Evolutionary conservation across 2,113 vertebrate genomes (phyloP).

Genomic region (Mustela nigripes): DNA sequence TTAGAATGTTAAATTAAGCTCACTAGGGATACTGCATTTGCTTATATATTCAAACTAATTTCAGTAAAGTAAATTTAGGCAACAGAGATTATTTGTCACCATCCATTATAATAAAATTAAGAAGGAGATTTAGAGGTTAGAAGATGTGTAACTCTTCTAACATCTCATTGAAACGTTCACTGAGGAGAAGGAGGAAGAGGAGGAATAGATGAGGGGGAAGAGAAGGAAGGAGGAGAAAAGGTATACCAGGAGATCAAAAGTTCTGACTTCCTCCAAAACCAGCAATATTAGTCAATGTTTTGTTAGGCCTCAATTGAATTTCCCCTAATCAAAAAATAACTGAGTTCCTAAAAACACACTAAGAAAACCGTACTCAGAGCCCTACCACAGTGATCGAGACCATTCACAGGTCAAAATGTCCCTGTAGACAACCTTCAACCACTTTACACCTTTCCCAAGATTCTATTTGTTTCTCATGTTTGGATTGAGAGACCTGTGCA

Average conservation of each 20-base stretch:
- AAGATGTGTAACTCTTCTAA: not conserved
- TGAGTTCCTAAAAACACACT: not conserved
- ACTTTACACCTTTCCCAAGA: not conserved
- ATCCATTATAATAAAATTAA: slow-evolving; percentile 38
- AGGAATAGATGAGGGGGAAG: not conserved
- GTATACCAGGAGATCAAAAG: not conserved
- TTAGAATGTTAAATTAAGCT: slow-evolving; percentile 69
- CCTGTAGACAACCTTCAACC: not conserved
- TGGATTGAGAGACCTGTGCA: not conserved
- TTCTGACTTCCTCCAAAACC: not conserved
- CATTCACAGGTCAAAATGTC: not conserved
- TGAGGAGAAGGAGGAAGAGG: not conserved
- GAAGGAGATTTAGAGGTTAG: slow-evolving; percentile 25
- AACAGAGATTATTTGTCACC: slow-evolving; percentile 28
- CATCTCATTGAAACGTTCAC: not conserved
- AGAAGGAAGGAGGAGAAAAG: not conserved
- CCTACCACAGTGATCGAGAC: not conserved
- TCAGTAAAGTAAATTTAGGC: slow-evolving; percentile 62
- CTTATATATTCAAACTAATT: slow-evolving; percentile 67
- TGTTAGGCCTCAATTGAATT: not conserved
- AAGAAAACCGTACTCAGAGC: not conserved
- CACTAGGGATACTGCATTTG: slow-evolving; percentile 29
- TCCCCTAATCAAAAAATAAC: not conserved
- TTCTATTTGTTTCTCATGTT: not conserved
- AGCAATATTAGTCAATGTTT: not conserved